A percentile compares a stretch with the other conserved stretches of the same genome.
phyloP scores from a whole-genome alignment of 2,888 invertebrate species.

The Synanthedon tipuliformis region DNA sequence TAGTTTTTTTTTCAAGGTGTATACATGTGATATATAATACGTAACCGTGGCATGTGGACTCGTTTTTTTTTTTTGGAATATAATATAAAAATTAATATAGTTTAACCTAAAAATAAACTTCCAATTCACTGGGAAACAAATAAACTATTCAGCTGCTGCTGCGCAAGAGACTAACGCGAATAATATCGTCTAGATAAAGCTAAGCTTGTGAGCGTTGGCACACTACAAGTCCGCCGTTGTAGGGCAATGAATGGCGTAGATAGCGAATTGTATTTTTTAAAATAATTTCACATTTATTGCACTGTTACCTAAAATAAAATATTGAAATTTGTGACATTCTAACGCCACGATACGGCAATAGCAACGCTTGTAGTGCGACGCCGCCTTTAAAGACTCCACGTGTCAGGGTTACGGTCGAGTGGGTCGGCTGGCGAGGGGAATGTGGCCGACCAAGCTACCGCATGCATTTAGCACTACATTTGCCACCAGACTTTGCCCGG shows the following conservation, averaged over 20 bases:
- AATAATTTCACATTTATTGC: too few species aligned
- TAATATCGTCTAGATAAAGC: too few species aligned
- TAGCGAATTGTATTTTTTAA: too few species aligned
- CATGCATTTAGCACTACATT: slow-evolving; percentile 55
- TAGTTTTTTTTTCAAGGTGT: slow-evolving; percentile 36
- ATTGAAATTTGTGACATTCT: too few species aligned
- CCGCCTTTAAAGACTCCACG: slow-evolving; percentile 18
- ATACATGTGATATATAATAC: slow-evolving; percentile 54
- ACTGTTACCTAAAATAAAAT: too few species aligned
- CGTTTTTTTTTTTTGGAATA: not conserved
- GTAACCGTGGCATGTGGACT: slow-evolving; percentile 38
- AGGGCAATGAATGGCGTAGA: too few species aligned
- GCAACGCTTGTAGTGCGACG: too few species aligned
- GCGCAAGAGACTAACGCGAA: too few species aligned
- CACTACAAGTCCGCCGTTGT: too few species aligned
- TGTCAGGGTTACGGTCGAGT: slow-evolving; percentile 38
- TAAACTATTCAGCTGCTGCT: too few species aligned
- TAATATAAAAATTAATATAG: not conserved
- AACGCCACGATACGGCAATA: too few species aligned
- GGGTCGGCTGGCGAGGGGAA: slow-evolving; percentile 37
- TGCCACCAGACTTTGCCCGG: slow-evolving; percentile 35
- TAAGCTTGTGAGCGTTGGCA: too few species aligned
- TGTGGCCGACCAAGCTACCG: slow-evolving; percentile 54
- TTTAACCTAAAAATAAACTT: not conserved
- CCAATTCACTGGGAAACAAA: not conserved